Evolutionary conservation across 2,888 invertebrate species (phyloP), one percentile per base, ranked within the genome.

Genomic region (Tipula confusa): DNA sequence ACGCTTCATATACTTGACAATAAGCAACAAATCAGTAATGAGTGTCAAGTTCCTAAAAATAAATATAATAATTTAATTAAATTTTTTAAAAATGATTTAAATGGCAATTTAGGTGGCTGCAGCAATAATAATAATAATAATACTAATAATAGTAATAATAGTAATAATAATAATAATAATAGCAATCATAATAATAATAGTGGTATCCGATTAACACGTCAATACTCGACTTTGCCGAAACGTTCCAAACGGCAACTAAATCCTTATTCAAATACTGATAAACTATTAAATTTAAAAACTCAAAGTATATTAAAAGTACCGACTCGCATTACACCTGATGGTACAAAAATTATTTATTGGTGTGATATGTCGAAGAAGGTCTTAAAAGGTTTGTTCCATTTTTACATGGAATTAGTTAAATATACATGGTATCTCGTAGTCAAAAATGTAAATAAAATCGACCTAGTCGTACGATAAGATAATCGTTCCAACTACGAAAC

Each of bases 271-370:
- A 28, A 83, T 13, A 43, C 43, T 2, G 43, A 83, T 83, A 83
- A 33, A 1, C 33, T 38, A 29, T 29, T 31, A 29, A 43, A 29
- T 48, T 83, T 43, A 29, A 43, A 83, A 29, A 24, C 24, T 18
- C 29, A 18, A 43, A 31, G 28, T 33, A 83, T 48, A 29, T 29
- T 83, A 15, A 83, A 43, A 29, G 95, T 95, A 85, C 95, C 95
- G 84, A 94, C 93, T 88, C 92, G 95, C 85, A 92, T 93, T 87
- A 95, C 95, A 84, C 93, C 95, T 31, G 96, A 96, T 90, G 96
- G 96, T 86, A 96, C 96, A 85, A 93, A 93, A 88, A 93, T 96
- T 88, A 95, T 94, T 91, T 96, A 96, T 91, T 95, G 96, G 95
- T 96, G 96, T 91, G 95, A 96, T 91, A 89, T 94, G 89, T 93